Evolutionary conservation across 2,113 vertebrate species (phyloP).

Genomic region (Bostrychus sinensis): DNA sequence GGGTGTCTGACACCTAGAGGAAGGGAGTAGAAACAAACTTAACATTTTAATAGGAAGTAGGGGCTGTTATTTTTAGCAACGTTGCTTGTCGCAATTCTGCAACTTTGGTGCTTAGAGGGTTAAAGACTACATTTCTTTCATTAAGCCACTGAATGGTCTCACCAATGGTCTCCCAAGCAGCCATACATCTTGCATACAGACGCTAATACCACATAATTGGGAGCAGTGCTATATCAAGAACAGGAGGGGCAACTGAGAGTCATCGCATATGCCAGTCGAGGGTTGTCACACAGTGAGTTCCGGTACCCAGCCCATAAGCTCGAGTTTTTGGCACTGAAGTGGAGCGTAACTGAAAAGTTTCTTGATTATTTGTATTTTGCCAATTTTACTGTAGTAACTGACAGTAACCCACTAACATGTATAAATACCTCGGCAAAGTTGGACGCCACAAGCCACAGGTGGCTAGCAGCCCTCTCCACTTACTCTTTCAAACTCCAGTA

Average conservation of each 20-base stretch:
- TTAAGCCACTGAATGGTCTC: not conserved
- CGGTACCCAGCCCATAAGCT: too few relatives aligned
- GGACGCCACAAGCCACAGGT: not conserved
- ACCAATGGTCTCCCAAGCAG: not conserved
- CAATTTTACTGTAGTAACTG: too few relatives aligned
- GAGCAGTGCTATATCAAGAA: constrained; percentile 8
- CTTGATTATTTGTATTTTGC: not conserved
- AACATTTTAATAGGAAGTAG: too few relatives aligned
- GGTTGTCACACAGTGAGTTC: not conserved
- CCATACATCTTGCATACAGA: too few relatives aligned
- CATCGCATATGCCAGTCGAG: not conserved
- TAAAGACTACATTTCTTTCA: not conserved
- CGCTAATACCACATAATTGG: not conserved
- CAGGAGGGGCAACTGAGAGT: not conserved
- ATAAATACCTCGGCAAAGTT: not conserved
- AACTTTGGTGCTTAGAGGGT: too few relatives aligned
- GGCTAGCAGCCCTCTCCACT: not conserved
- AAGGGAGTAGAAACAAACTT: too few relatives aligned
- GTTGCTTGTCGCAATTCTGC: too few relatives aligned
- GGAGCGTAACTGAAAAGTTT: not conserved
- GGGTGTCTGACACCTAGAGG: too few relatives aligned
- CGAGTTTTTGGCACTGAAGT: not conserved
- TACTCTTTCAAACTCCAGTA: not conserved
- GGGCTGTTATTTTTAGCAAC: too few relatives aligned
- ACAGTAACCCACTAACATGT: too few relatives aligned